Conservation (phyloP, 53 echinoderm and acorn worm genomes). For the Crossaster papposus region DNA sequence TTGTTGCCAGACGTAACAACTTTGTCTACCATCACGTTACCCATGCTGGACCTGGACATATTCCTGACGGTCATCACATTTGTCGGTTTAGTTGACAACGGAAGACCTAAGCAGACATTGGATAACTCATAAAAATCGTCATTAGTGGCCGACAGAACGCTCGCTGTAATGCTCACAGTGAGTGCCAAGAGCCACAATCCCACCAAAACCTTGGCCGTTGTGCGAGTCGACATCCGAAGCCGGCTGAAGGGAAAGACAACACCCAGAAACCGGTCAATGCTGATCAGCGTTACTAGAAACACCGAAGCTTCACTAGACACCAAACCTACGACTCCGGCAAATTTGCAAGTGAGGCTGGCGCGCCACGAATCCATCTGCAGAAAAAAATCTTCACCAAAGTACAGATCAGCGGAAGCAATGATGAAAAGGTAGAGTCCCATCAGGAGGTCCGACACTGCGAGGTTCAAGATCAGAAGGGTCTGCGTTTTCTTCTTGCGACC, state of each 20-base stretch:
- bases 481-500: slow-evolving; percentile 42
- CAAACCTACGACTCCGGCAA: slow-evolving; percentile 63
- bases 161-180: slow-evolving; percentile 45
- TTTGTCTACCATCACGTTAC: neutral
- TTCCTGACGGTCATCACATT: neutral
- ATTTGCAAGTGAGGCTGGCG: slow-evolving; percentile 50
- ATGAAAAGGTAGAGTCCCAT: slow-evolving; percentile 72
- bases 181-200: slow-evolving; percentile 63
- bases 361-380: slow-evolving; percentile 64
- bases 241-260: slow-evolving; percentile 62
- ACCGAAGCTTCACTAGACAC: slow-evolving; percentile 77
- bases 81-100: slow-evolving; percentile 56
- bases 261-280: slow-evolving; percentile 67
- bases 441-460: slow-evolving; percentile 68
- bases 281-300: slow-evolving; percentile 70
- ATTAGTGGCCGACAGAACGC: slow-evolving; percentile 31
- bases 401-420: slow-evolving; percentile 62
- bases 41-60: neutral
- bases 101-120: slow-evolving; percentile 74
- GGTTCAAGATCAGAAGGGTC: slow-evolving; percentile 67
- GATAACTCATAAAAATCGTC: slow-evolving; percentile 63
- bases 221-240: slow-evolving; percentile 24
- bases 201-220: slow-evolving; percentile 19
- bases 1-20: slow-evolving; percentile 11
- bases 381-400: slow-evolving; percentile 52